Percentiles rank a stretch among this genome's conserved stretches.
Conservation (phyloP, 2,113 vertebrate species). For the Pelodiscus sinensis region DNA sequence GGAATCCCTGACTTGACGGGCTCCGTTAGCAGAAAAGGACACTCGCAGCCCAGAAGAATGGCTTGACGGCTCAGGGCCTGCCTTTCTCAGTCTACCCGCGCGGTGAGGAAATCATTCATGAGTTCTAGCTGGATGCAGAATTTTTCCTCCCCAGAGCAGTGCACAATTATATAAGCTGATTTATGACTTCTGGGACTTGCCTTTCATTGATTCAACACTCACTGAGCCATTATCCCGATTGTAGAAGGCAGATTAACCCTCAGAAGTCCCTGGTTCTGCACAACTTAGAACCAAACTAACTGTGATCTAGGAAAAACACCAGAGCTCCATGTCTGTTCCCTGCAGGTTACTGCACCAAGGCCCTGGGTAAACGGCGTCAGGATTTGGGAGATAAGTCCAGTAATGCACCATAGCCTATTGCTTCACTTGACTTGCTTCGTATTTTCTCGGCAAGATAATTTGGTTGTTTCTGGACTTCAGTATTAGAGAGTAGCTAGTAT, state of each 20-base stretch:
- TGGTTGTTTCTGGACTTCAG: background rate
- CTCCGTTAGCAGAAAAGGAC: background rate
- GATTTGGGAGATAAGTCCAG: background rate
- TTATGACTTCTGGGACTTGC: background rate
- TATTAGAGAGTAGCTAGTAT: conserved; percentile 14
- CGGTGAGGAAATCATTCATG: background rate
- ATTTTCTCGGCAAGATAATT: background rate
- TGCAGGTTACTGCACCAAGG: background rate
- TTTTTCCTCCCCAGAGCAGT: background rate
- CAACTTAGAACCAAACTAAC: background rate
- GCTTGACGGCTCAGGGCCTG: background rate
- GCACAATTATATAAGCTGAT: background rate
- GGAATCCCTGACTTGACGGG: background rate
- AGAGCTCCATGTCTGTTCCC: background rate
- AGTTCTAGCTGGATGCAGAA: background rate
- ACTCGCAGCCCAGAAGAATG: background rate
- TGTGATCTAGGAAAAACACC: background rate
- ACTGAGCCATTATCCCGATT: background rate
- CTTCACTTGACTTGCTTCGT: background rate
- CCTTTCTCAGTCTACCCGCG: background rate
- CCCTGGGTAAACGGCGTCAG: background rate
- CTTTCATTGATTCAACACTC: background rate
- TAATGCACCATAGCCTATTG: background rate
- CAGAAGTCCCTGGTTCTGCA: background rate
- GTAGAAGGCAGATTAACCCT: background rate